These are phyloP conservation scores for Glareola pratincola DNA, from an alignment of 2,113 vertebrate species.

Conservation along the genomic window DNA sequence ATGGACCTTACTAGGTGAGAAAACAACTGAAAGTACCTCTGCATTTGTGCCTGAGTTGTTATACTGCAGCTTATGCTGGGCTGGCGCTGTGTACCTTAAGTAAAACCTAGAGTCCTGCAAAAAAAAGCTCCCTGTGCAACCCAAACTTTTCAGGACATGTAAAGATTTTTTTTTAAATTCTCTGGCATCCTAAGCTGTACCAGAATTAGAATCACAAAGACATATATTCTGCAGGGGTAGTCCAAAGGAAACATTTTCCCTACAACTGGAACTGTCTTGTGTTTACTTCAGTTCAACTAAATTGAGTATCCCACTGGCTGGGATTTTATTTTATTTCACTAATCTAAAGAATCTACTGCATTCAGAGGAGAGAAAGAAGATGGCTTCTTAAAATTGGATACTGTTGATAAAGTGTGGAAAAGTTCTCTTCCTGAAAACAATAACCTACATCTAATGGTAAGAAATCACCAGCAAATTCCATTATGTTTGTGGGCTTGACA, in stretches of 20 bases:
- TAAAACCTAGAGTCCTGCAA: neutral
- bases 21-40: neutral
- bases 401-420: conserved; percentile 65
- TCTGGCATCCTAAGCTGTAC: neutral
- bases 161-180: neutral
- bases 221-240: neutral
- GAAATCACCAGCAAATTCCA: conserved; percentile 78
- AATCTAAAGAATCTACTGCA: conserved; percentile 37
- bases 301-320: neutral
- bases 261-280: neutral
- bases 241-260: neutral
- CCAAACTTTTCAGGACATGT: fast-evolving
- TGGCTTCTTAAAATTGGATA: conserved; percentile 66
- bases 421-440: conserved; percentile 72
- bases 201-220: neutral
- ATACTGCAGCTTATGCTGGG: neutral
- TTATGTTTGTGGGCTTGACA: conserved; percentile 81
- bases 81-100: neutral
- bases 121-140: neutral
- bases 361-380: conserved; percentile 15
- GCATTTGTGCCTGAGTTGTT: neutral
- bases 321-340: conserved; percentile 59
- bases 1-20: neutral
- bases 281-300: conserved; percentile 1
- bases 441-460: conserved; percentile 76